A percentile compares a stretch with the other conserved stretches of the same genome.
phyloP scores from a whole-genome alignment of 2,888 invertebrate species.

The Heliothis peltigera region DNA sequence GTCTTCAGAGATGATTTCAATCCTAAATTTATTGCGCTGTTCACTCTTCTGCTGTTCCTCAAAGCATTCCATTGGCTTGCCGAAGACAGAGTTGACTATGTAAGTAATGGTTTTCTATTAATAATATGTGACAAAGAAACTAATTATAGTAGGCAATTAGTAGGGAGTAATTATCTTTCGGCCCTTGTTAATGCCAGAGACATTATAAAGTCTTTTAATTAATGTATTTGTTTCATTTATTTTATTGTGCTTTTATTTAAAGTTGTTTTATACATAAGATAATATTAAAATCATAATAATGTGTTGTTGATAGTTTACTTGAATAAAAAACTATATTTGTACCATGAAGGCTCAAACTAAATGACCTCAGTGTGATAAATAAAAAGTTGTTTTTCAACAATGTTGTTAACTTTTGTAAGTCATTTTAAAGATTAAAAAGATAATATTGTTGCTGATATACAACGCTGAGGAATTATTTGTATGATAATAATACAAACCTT shows the following conservation, averaged over 20 bases:
- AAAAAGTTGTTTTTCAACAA: neutral
- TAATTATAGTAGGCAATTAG: slow-evolving; percentile 33
- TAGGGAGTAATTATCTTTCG: slow-evolving; percentile 17
- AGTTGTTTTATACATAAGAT: neutral
- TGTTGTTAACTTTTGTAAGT: neutral
- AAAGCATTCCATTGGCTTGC: slow-evolving; percentile 99
- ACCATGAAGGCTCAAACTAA: neutral
- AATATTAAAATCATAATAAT: neutral
- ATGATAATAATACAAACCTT: neutral
- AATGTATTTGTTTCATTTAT: neutral
- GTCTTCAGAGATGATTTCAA: slow-evolving; percentile 99
- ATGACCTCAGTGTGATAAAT: neutral
- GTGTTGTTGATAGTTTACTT: slow-evolving; percentile 1
- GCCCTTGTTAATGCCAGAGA: slow-evolving; percentile 12
- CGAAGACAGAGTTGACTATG: slow-evolving; percentile 99
- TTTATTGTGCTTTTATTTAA: too few species aligned
- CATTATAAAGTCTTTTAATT: slow-evolving; percentile 5
- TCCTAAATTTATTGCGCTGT: slow-evolving; percentile 99
- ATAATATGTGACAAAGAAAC: slow-evolving; percentile 43
- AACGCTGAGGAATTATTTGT: neutral
- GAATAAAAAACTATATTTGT: neutral
- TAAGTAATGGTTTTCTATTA: slow-evolving; percentile 89
- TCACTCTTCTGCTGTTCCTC: slow-evolving; percentile 98
- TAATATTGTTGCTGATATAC: neutral
- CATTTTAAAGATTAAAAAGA: neutral